phyloP scores from a whole-genome alignment of 2,888 invertebrate species.

The Folsomia manolachei region DNA sequence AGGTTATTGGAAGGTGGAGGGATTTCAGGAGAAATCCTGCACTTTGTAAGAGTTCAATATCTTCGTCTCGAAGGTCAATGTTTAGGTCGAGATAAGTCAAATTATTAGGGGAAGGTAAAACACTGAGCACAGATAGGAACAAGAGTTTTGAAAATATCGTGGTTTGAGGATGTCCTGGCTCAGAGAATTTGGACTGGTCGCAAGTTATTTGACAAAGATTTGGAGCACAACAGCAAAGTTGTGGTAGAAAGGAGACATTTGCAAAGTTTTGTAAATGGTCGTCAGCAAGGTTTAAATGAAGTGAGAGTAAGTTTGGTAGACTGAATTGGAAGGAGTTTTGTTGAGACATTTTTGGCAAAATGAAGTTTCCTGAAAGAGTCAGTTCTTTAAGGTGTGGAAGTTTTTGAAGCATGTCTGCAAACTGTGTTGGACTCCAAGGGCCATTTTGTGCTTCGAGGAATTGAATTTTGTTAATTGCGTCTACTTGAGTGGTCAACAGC shows the following conservation, averaged over 20 bases:
- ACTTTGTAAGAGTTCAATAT: constrained; percentile 24
- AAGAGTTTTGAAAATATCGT: constrained; percentile 31
- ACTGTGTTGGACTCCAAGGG: constrained; percentile 24
- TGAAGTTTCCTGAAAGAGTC: constrained; percentile 19
- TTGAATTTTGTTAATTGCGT: constrained; percentile 23
- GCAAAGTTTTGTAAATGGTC: constrained; percentile 31
- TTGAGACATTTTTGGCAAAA: constrained; percentile 1
- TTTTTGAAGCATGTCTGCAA: constrained; percentile 20
- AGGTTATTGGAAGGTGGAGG: constrained; percentile 26
- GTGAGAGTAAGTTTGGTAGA: background rate
- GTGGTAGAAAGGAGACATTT: constrained; percentile 26
- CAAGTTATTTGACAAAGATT: constrained; percentile 26
- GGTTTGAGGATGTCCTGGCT: constrained; percentile 21
- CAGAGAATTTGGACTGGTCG: constrained; percentile 15
- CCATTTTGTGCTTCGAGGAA: constrained; percentile 26
- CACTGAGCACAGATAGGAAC: constrained; percentile 22
- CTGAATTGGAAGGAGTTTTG: constrained; percentile 4
- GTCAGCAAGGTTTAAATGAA: constrained; percentile 25
- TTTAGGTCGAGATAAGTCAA: constrained; percentile 25
- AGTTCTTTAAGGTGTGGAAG: constrained; percentile 29
- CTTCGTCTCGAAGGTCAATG: constrained; percentile 27
- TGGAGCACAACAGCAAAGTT: constrained; percentile 26
- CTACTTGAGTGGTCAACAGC: too few relatives aligned
- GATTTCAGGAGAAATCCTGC: constrained; percentile 24
- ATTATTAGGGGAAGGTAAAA: background rate